Evolutionary conservation across 2,888 invertebrate species (phyloP).

Genomic region (Lycaena phlaeas): DNA sequence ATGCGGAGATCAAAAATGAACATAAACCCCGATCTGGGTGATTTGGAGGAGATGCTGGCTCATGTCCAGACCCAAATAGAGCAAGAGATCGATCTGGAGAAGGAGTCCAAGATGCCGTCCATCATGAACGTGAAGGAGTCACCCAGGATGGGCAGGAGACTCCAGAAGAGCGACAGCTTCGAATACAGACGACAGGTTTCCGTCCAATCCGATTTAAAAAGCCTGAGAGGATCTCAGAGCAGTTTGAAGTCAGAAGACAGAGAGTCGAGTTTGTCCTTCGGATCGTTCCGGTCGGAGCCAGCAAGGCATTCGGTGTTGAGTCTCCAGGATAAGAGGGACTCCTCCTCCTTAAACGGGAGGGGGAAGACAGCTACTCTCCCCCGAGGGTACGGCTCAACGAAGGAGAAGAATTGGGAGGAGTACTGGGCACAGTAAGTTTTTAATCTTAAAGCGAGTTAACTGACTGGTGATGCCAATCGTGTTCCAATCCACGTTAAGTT

Average conservation of each 20-base stretch:
- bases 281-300: slow-evolving; percentile 57
- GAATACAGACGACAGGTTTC: slow-evolving; percentile 34
- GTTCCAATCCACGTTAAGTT: no score
- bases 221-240: slow-evolving; percentile 34
- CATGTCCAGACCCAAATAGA: slow-evolving; percentile 62
- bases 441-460: no score
- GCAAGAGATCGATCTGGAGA: slow-evolving; percentile 57
- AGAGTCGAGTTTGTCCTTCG: slow-evolving; percentile 45
- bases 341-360: slow-evolving; percentile 41
- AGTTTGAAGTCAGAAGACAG: slow-evolving; percentile 48
- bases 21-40: slow-evolving; percentile 57
- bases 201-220: no score
- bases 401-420: slow-evolving; percentile 61
- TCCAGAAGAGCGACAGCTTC: slow-evolving; percentile 38
- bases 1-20: slow-evolving; percentile 56
- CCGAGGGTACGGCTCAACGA: slow-evolving; percentile 53
- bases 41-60: slow-evolving; percentile 64
- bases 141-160: slow-evolving; percentile 42
- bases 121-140: slow-evolving; percentile 51
- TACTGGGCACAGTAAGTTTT: slow-evolving; percentile 63
- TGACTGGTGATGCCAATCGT: no score
- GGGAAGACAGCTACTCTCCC: slow-evolving; percentile 52
- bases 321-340: slow-evolving; percentile 46
- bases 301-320: slow-evolving; percentile 44
- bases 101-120: slow-evolving; percentile 49